Conservation (phyloP, 1,140 invertebrate species). For the Bombus fervidus region DNA sequence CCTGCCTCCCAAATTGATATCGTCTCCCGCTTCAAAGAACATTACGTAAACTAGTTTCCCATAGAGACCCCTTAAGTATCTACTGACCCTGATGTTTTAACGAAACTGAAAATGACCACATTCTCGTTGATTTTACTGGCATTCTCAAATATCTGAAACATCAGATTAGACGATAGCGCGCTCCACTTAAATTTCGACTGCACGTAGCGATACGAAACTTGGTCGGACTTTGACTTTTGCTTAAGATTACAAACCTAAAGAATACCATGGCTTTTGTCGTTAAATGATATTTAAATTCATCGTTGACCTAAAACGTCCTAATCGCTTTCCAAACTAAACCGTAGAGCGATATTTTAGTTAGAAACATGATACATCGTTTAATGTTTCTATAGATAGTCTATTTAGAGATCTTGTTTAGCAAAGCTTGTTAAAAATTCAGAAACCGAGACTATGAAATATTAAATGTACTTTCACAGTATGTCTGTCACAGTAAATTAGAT, state of each 20-base stretch:
- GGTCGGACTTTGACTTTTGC: too few species aligned
- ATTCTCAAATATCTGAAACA: background rate
- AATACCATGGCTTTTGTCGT: background rate
- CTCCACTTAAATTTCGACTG: rapidly evolving
- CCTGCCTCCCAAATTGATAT: conserved; percentile 1
- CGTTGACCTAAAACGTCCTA: background rate
- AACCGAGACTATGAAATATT: background rate
- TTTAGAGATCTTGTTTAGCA: background rate
- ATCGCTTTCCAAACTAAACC: too few species aligned
- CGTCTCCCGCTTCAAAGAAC: background rate
- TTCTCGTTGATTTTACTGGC: background rate
- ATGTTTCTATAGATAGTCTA: background rate
- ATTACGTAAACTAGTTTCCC: background rate
- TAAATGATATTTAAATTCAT: too few species aligned
- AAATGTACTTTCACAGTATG: too few species aligned
- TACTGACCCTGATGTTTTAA: background rate
- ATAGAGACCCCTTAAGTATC: background rate
- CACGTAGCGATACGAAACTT: too few species aligned
- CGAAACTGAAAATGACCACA: background rate
- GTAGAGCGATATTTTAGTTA: too few species aligned
- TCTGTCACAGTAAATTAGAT: background rate
- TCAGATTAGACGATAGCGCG: too few species aligned
- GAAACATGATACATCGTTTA: background rate
- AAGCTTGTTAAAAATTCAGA: background rate
- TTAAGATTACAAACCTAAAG: background rate